Percentiles rank a stretch among this genome's conserved stretches.
These are phyloP conservation scores for Gavia stellata DNA, from an alignment of 2,113 vertebrate genomes.

Conservation along the genomic window DNA sequence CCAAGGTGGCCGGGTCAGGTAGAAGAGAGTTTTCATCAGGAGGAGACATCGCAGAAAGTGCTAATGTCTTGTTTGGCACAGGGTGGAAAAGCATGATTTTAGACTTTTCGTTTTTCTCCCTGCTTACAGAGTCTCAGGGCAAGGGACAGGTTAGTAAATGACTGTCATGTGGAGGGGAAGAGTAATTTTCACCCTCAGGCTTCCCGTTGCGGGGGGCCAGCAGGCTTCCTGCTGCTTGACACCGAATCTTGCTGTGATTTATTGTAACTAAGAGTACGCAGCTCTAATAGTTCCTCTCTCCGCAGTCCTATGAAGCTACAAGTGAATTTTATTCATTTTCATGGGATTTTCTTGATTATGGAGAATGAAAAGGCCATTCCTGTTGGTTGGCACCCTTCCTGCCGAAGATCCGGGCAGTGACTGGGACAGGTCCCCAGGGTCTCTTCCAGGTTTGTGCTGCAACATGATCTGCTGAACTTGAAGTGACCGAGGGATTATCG, in stretches of 20 bases:
- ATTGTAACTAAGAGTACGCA: neutral
- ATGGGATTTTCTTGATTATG: neutral
- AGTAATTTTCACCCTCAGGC: neutral
- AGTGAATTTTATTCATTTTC: neutral
- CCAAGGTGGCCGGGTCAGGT: neutral
- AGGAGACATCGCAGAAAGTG: neutral
- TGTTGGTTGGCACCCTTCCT: neutral
- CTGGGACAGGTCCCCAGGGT: neutral
- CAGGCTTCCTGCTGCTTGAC: neutral
- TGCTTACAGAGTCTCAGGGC: neutral
- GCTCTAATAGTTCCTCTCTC: neutral
- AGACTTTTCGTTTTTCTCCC: neutral
- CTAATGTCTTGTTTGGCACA: neutral
- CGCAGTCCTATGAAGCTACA: neutral
- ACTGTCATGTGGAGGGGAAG: neutral
- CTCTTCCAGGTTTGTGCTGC: neutral
- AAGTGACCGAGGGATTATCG: neutral
- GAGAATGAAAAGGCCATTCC: neutral
- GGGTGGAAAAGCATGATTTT: neutral
- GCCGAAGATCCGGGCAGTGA: neutral
- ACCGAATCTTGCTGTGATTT: neutral
- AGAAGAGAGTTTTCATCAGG: neutral
- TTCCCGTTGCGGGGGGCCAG: fast-evolving
- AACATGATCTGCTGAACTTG: neutral
- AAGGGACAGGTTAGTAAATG: neutral